phyloP scores from a whole-genome alignment of 2,888 invertebrate species.

The Cetonia aurata region DNA sequence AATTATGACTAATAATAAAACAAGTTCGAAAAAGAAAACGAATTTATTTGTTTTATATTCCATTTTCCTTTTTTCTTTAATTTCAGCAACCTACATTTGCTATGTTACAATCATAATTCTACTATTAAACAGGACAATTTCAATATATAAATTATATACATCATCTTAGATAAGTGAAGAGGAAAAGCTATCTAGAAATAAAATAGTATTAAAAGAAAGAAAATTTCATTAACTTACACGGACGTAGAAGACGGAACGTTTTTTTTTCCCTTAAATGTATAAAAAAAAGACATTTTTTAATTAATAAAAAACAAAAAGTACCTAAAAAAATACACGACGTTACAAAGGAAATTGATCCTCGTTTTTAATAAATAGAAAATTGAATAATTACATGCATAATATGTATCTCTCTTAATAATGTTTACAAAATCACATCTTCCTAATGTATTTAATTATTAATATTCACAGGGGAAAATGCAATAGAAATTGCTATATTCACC shows the following conservation, averaged over 20 bases:
- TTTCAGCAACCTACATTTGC: slow-evolving; percentile 32
- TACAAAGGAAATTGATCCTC: neutral
- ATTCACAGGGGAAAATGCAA: slow-evolving; percentile 16
- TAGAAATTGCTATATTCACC: slow-evolving; percentile 2
- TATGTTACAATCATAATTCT: slow-evolving; percentile 27
- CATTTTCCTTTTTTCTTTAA: slow-evolving; percentile 19
- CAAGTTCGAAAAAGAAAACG: slow-evolving; percentile 15
- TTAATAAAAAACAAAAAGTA: slow-evolving; percentile 8
- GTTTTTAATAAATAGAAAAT: slow-evolving; percentile 28
- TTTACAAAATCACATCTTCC: slow-evolving; percentile 29
- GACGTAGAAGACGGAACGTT: neutral
- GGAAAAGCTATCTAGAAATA: slow-evolving; percentile 3
- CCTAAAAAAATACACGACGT: neutral
- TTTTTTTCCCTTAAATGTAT: too few species aligned
- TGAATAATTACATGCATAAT: slow-evolving; percentile 18
- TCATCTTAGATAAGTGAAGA: neutral
- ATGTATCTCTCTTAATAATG: slow-evolving; percentile 9
- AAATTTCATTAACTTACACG: neutral
- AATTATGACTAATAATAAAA: slow-evolving; percentile 10
- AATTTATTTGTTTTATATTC: slow-evolving; percentile 23
- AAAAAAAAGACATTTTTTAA: neutral
- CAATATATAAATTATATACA: slow-evolving; percentile 25
- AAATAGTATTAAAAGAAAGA: neutral
- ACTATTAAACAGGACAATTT: slow-evolving; percentile 19
- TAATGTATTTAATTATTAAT: slow-evolving; percentile 2